Evolutionary conservation across 2,888 invertebrate species (phyloP).

Genomic region (Copidosoma aretas): DNA sequence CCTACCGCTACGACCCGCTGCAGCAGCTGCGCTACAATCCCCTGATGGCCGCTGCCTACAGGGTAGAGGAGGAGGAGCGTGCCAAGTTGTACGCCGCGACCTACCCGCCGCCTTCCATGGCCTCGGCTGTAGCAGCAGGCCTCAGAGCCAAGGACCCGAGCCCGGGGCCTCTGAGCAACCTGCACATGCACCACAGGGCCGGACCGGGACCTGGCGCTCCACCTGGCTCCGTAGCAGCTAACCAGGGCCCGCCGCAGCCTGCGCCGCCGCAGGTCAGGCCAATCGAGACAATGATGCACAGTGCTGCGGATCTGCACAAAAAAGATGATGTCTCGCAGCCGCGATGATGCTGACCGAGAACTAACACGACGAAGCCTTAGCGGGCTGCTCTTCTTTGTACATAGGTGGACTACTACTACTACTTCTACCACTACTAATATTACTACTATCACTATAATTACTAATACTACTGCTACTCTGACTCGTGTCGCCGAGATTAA

Average conservation of each 20-base stretch:
- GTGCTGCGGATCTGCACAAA: constrained; percentile 63
- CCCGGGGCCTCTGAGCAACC: constrained; percentile 63
- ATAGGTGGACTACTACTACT: constrained; percentile 54
- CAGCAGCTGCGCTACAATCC: constrained; percentile 75
- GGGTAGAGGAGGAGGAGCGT: constrained; percentile 77
- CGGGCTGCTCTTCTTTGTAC: constrained; percentile 35
- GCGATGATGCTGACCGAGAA: constrained; percentile 62
- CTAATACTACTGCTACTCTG: too few relatives aligned
- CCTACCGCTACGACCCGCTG: constrained; percentile 74
- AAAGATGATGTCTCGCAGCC: constrained; percentile 68
- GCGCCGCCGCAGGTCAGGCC: constrained; percentile 42
- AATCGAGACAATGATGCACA: constrained; percentile 56
- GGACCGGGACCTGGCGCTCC: constrained; percentile 64
- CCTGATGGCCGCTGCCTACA: constrained; percentile 76
- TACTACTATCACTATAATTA: too few relatives aligned
- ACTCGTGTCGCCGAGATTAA: not conserved
- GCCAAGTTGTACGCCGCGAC: constrained; percentile 62
- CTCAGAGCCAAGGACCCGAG: constrained; percentile 65
- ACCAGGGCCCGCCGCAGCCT: constrained; percentile 21
- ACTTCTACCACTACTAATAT: constrained; percentile 41
- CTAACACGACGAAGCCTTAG: not conserved
- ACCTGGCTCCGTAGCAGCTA: constrained; percentile 43
- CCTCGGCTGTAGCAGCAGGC: constrained; percentile 63
- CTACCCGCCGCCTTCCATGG: constrained; percentile 47
- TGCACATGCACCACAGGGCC: constrained; percentile 66